Evolutionary conservation across 2,113 vertebrate genomes (phyloP).

Genomic region (Camelus bactrianus): DNA sequence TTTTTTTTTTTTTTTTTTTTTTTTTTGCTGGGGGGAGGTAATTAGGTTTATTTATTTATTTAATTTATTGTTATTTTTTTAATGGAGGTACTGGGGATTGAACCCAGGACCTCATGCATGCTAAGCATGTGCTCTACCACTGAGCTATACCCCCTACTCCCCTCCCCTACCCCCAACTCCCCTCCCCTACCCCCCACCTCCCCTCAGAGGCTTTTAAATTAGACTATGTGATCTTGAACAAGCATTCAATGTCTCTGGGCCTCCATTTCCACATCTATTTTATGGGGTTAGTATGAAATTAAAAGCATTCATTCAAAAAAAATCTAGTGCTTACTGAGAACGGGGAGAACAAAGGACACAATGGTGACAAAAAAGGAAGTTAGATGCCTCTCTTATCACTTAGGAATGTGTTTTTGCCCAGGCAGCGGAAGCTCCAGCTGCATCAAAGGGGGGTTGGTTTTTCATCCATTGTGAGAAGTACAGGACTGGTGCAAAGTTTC

Average conservation of each 20-base stretch:
- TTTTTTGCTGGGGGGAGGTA: too few relatives aligned
- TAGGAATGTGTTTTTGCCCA: not conserved
- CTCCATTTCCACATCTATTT: slow-evolving; percentile 1
- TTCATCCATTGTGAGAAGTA: not conserved
- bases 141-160: too few relatives aligned
- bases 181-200: too few relatives aligned
- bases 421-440: not conserved
- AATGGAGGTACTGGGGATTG: too few relatives aligned
- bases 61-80: too few relatives aligned
- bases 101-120: too few relatives aligned
- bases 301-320: not conserved
- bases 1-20: too few relatives aligned
- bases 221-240: not conserved
- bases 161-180: too few relatives aligned
- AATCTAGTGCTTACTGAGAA: not conserved
- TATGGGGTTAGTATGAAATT: not conserved
- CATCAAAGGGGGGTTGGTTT: not conserved
- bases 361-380: too few relatives aligned
- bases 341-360: not conserved
- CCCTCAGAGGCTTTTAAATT: not conserved
- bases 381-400: not conserved
- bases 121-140: too few relatives aligned
- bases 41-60: too few relatives aligned
- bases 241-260: not conserved
- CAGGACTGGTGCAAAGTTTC: not conserved